phyloP scores from a whole-genome alignment of 1,140 invertebrate genomes.

The Prorops nasuta region DNA sequence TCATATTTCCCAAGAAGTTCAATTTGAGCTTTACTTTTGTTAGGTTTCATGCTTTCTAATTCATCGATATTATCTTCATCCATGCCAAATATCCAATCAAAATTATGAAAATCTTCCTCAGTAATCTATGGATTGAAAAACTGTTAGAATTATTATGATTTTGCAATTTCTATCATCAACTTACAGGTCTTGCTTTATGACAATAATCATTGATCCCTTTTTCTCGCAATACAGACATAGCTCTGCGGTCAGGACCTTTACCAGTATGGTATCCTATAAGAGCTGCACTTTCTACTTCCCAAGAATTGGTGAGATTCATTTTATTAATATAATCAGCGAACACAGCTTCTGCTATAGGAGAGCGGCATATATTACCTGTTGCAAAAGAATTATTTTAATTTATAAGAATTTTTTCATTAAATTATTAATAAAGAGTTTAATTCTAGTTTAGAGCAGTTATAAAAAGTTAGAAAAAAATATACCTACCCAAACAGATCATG shows the following conservation, averaged over 20 bases:
- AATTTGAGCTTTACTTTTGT: constrained; percentile 66
- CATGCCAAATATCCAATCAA: constrained; percentile 92
- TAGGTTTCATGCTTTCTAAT: constrained; percentile 63
- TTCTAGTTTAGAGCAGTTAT: constrained; percentile 1
- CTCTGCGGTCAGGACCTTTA: constrained; percentile 72
- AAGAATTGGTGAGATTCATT: constrained; percentile 60
- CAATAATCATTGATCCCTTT: constrained; percentile 69
- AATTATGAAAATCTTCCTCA: constrained; percentile 71
- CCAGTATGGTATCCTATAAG: constrained; percentile 81
- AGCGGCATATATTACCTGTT: constrained; percentile 86
- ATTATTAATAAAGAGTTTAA: constrained; percentile 6
- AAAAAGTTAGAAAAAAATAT: neutral
- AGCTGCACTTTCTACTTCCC: constrained; percentile 85
- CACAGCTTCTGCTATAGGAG: constrained; percentile 88
- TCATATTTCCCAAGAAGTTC: constrained; percentile 79
- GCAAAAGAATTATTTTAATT: constrained; percentile 14
- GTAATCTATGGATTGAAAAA: constrained; percentile 57
- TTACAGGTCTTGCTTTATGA: constrained; percentile 73
- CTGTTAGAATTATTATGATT: neutral
- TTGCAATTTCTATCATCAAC: neutral
- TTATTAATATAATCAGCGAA: constrained; percentile 71
- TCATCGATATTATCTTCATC: constrained; percentile 80
- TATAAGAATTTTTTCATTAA: neutral
- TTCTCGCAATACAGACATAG: constrained; percentile 67
- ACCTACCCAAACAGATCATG: constrained; percentile 58